Evolutionary conservation across 2,113 vertebrate species (phyloP), one percentile per base, ranked within the genome.

Genomic region (Telmatochromis sp.): DNA sequence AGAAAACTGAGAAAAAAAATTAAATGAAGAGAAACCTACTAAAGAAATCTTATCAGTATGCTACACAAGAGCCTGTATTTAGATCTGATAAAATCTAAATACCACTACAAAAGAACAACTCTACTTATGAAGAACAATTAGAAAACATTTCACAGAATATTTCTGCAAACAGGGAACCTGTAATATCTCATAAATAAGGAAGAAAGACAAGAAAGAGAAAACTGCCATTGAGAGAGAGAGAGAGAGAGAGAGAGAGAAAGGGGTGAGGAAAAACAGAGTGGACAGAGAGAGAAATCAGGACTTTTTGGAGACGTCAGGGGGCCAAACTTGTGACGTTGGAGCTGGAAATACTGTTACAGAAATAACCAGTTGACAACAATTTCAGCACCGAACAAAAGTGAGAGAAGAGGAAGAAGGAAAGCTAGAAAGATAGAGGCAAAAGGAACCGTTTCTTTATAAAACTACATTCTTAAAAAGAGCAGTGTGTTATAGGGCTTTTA

Each of bases 401-500:
- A 94, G 87, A 93, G 79, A 42, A 91, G 84, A 40, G 90, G 80
- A 87, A 60, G 84, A 80, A 89, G 82, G 83, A 87, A 80, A 88
- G 65, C 14, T 65, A 92, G 81, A 93, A 65, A 51, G 33, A 83
- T 12, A 82, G 42, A 86, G 58, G 45, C 60, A 65, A 71, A 91
- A 63, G 51, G 26, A 54, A 81, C 23, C 9, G 54, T 60, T 60
- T 89, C 47, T 63, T 82, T 50, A 23, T 40, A 28, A 19, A 13
- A 45, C 26, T 14, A 28, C 11, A 55, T 28, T 81, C 82, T 89
- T 55, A 81, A 81, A 82, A 89, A 90, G 87, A 91, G 86, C 90
- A 90, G 87, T 79, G 92, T 84, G 60, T 86, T 87, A 91, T 45
- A 65, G 96, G 96, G 95, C 95, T 95, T 94, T 93, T 96, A 97